Conservation (phyloP, 2,888 invertebrate genomes). For the Mythimna ferrago region DNA sequence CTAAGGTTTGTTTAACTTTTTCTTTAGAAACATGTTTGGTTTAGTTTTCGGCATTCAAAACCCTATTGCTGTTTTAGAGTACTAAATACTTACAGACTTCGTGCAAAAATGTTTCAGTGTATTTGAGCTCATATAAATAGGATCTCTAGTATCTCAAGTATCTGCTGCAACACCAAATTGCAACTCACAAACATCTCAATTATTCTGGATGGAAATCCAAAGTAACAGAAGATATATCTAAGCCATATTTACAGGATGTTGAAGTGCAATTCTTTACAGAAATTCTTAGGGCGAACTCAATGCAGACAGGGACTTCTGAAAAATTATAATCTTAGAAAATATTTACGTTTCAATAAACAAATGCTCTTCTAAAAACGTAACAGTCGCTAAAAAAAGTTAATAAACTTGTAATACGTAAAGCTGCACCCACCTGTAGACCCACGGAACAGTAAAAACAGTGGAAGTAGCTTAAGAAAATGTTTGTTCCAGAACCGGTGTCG, state of each 20-base stretch:
- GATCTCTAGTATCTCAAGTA: conserved; percentile 1
- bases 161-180: conserved; percentile 11
- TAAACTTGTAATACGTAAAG: too few relatives aligned
- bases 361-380: not conserved
- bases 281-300: not conserved
- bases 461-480: too few relatives aligned
- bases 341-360: not conserved
- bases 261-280: not conserved
- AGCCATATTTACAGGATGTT: not conserved
- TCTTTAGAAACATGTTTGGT: not conserved
- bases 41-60: not conserved
- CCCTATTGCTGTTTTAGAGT: too few relatives aligned
- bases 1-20: not conserved
- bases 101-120: not conserved
- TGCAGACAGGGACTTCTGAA: not conserved
- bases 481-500: too few relatives aligned
- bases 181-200: conserved; percentile 2
- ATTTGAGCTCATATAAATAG: not conserved
- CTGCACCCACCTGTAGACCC: not conserved
- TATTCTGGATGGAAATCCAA: not conserved
- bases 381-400: not conserved
- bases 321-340: not conserved
- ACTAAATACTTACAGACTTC: not conserved
- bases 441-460: too few relatives aligned
- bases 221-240: conserved; percentile 1